Evolutionary conservation across 2,797 vertebrate species (phyloP), one percentile per base, ranked within the genome.

Genomic region (Dendrocincla fuliginosa): DNA sequence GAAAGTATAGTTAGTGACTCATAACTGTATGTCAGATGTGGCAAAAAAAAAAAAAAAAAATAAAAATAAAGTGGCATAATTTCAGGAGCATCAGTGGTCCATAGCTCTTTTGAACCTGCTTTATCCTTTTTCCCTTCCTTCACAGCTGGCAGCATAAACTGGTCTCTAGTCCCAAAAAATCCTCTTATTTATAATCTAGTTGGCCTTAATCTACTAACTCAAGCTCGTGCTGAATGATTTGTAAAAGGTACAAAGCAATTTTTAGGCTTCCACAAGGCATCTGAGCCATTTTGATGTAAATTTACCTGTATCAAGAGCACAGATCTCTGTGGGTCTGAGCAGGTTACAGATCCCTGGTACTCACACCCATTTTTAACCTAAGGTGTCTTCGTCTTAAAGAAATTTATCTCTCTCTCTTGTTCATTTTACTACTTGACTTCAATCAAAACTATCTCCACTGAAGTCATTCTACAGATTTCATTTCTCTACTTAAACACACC

Each of bases 401-500:
- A 95, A 96, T 92, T 92, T 95, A 76, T 96, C 69, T 94, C 76
- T 91, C 82, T 84, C 89, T 84, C 92, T 95, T 90, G 76, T 74
- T 95, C 89, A 86, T 91, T 96, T 96, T 96, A 96, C 73, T 88
- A 77, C 92, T 95, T 78, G 65, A 91, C 95, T 95, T 96, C 95
- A 95, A 91, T 96, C 95, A 96, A 90, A 94, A 95, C 95, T 64
- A 90, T 86, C 92, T 95, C 67, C 85, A 84, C 87, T 93, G 92
- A 93, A 96, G 80, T 95, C 55, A 94, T 91, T 88, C 95, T 90
- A 76, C 67, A 95, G 94, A 96, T 95, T 96, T 95, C 94, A 96
- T 96, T 94, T 93, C 93, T 95, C 85, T 84, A 28, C 95, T 96
- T 96, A 96, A 94, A 95, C 77, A 91, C 77, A 93, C 93, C 89